Evolutionary conservation across 2,797 vertebrate species (phyloP), one percentile per base, ranked within the genome.

Genomic region (Fratercula arctica): DNA sequence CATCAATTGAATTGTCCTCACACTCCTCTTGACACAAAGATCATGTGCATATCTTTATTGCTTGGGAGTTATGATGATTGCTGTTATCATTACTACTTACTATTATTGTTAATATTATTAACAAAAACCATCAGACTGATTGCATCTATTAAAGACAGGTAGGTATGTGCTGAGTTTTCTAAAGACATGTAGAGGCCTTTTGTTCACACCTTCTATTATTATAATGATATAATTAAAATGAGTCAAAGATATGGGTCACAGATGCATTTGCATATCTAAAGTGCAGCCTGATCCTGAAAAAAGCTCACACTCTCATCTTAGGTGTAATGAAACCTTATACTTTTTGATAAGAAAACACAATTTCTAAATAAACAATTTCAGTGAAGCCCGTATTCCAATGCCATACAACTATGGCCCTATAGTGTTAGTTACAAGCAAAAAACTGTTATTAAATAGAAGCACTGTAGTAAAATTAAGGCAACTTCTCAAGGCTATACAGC

Each of bases 141-240:
- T 70, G 4, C 8, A 25, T 67, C 31, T 82, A 90, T 85, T 41
- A 90, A 85, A 85, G 33, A 70, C 46, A 91, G 50, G 45, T 79
- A 84, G 39, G 50, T 64, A n/a, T 25, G 28, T 64, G 26, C 13
- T 80, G 78, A 61, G 21, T 75, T 90, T 83, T 93, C 85, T 77
- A 68, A 87, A 83, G 70, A 69, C 14, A 8, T n/a, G 11, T 41
- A 83, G 56, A 56, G 8, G 29, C 14, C 67, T 92, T 84, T 89
- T 81, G 39, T 77, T 95, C 74, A 88, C 69, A 84, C 43, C 46
- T 92, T 72, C 46, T 91, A 16, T 79, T 69, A 76, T 51, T 79
- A 59, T 56, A 95, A 85, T 88, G 14, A 85, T 70, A 68, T 90
- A 45, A 94, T 91, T 95, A 89, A 87, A 92, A 79, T 37, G 26